Base-by-base conservation (phyloP, 2,113 vertebrate species). In the Pygoscelis adeliae region DNA sequence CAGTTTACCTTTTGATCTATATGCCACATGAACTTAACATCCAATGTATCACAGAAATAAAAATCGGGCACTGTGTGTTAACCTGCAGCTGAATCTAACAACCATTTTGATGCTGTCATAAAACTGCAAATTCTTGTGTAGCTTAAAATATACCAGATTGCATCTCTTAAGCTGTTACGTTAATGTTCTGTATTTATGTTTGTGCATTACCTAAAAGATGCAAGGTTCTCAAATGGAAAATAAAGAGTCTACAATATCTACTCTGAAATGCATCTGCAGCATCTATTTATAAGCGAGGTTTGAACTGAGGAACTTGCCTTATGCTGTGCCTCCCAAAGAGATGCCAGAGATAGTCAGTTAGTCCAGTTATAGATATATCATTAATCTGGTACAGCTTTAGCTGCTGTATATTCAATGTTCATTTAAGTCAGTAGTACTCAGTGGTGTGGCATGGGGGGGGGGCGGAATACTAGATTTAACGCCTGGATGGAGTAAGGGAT, bases 291-390 rank as follows among this genome's bases (percentile, higher is more conserved):
- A 94, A 84, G 40, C 1, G 5, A 56, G 72, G 36, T 52, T 84
- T 95, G 83, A 96, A 85, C 61, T 58, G 89, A 44, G 93, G 95
- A 97, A 88, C 89, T 65, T 86, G 81, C 81, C 96, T 93, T 88
- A 52, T 94, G 94, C 78, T 88, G 40, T 76, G 81, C 77, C 78
- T 94, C 93, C 89, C 74, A 36, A 89, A 69, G 91, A 94, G 96
- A 77, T 93, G 91, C 87, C 85, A 72, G 65, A 63, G 81, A 40
- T 11, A 65, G 44, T 63, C 9, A 18, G 27, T 61, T 16, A 70
- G 93, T 82, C 70, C 81, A 62, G 74, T 83, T 58, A 38, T 7
- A 71, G 83, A 58, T 81, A 46, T 34, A 23, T 52, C 25, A 29
- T 83, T 61, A 82, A 76, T 71, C 21, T 62, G 71, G 27, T 46